Conservation (phyloP, 2,797 vertebrate species). For the Taeniopygia guttata region DNA sequence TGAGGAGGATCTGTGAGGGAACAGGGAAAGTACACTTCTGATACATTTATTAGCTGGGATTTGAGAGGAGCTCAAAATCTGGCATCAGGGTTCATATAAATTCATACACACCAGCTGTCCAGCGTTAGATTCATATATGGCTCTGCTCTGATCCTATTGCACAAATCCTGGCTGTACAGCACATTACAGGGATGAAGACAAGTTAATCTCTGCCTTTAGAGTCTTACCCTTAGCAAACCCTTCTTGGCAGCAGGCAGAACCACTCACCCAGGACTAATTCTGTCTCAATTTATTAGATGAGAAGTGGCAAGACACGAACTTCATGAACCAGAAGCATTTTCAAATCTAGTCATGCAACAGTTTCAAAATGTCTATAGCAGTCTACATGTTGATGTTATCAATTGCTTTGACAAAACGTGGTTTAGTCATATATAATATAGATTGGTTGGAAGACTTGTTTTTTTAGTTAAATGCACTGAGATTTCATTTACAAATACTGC, state of each 20-base stretch:
- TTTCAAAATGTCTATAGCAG: neutral
- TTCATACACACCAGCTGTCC: slow-evolving; percentile 71
- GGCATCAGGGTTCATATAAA: slow-evolving; percentile 5
- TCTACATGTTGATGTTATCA: neutral
- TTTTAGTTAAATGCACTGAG: neutral
- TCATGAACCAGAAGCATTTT: slow-evolving; percentile 58
- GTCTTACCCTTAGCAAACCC: slow-evolving; percentile 98
- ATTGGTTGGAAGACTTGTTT: neutral
- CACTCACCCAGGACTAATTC: slow-evolving; percentile 93
- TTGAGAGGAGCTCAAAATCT: slow-evolving; percentile 16
- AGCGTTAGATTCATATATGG: slow-evolving; percentile 59
- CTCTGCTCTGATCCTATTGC: slow-evolving; percentile 88
- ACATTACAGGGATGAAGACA: slow-evolving; percentile 95
- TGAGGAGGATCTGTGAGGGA: neutral
- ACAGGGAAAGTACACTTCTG: slow-evolving; percentile 46
- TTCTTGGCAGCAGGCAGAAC: slow-evolving; percentile 89
- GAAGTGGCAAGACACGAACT: slow-evolving; percentile 68
- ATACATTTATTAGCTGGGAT: slow-evolving; percentile 32
- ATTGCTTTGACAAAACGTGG: neutral
- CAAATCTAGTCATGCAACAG: slow-evolving; percentile 3
- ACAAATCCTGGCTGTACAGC: slow-evolving; percentile 94
- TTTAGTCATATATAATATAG: neutral
- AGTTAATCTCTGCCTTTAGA: slow-evolving; percentile 92
- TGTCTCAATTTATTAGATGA: slow-evolving; percentile 90
- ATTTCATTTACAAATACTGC: neutral